phyloP scores from a whole-genome alignment of 2,797 vertebrate genomes.

The Argentina silus region DNA sequence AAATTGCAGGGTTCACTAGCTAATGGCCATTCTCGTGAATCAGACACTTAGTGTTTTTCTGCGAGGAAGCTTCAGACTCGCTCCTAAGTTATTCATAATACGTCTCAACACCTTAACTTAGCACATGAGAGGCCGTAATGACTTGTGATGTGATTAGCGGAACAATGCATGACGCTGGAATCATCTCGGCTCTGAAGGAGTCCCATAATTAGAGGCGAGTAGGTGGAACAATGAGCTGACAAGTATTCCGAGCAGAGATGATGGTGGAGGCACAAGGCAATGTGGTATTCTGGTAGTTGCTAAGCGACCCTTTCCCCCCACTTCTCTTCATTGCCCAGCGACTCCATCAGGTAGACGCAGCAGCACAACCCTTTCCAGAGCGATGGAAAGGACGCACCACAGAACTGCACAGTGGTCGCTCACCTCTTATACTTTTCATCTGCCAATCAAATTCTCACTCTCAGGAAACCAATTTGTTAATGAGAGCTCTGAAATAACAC shows the following conservation, averaged over 20 bases:
- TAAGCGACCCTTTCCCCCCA: conserved; percentile 38
- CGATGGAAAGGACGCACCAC: neutral
- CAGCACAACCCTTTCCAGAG: too few species aligned
- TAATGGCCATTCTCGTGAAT: conserved; percentile 20
- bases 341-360: conserved; percentile 24
- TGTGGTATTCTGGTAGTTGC: conserved; percentile 34
- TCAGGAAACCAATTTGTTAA: conserved; percentile 30
- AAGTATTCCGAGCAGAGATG: conserved; percentile 32
- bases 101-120: conserved; percentile 41
- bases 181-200: conserved; percentile 41
- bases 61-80: conserved; percentile 36
- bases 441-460: conserved; percentile 27
- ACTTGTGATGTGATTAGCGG: conserved; percentile 57
- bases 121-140: conserved; percentile 36
- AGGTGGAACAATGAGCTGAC: conserved; percentile 38
- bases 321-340: conserved; percentile 32
- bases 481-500: conserved; percentile 30
- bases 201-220: conserved; percentile 45
- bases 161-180: conserved; percentile 41
- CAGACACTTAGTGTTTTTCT: neutral
- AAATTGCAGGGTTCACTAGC: conserved; percentile 11
- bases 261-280: conserved; percentile 38
- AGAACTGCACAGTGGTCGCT: neutral
- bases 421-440: conserved; percentile 18
- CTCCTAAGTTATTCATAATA: conserved; percentile 53